Base-by-base conservation (phyloP, 1,140 invertebrate species). In the Hypsibius dujardini region DNA sequence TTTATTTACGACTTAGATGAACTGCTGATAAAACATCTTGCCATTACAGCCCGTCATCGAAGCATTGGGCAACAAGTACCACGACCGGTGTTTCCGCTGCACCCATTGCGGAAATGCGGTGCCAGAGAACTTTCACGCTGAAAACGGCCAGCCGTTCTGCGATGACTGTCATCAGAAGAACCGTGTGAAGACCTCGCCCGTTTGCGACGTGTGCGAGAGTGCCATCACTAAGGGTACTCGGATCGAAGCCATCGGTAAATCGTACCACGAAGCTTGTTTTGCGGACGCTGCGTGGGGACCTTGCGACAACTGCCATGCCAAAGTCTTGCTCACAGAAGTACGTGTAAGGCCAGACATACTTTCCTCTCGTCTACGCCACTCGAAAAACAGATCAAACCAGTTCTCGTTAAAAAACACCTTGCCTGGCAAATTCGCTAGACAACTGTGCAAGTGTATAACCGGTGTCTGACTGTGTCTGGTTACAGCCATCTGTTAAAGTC, bases 401-500 rank as follows among this genome's bases (percentile, higher is more conserved):
- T n/a, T n/a, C n/a, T n/a, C n/a, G n/a, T n/a, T n/a, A n/a, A n/a
- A n/a, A n/a, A n/a, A n/a, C n/a, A n/a, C n/a, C n/a, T n/a, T n/a
- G n/a, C n/a, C n/a, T n/a, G n/a, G n/a, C n/a, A n/a, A n/a, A n/a
- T n/a, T n/a, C n/a, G n/a, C n/a, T n/a, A n/a, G n/a, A n/a, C n/a
- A n/a, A n/a, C n/a, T n/a, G n/a, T n/a, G n/a, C n/a, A n/a, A n/a
- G n/a, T n/a, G n/a, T n/a, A n/a, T n/a, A 56, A 56, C n/a, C 50
- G 45, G 42, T 67, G 12, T 14, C 7, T 42, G 42, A 67, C 3
- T 67, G 62, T 67, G 62, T 67, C 7, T 67, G 3, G 42, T 67
- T 67, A 42, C 42, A 67, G 62, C 62, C 62, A 3, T 67, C 7
- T 42, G 62, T 67, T 42, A 67, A 42, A 67, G 62, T 67, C 12